Base-by-base conservation (phyloP, 2,113 vertebrate genomes). In the Rallus limicola region DNA sequence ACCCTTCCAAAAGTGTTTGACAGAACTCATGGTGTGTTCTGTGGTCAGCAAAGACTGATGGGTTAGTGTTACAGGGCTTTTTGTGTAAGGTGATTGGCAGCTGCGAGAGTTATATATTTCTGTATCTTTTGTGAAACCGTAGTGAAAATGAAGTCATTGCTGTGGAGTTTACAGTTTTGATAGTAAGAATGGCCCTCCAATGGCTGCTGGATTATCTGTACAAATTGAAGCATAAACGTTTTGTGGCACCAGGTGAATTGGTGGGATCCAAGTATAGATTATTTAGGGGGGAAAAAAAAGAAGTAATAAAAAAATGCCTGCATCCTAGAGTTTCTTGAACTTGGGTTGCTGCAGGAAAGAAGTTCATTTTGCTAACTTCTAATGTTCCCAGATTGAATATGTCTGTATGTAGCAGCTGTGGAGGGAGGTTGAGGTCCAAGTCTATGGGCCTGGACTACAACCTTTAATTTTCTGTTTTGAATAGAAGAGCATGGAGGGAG, bases 131-230 rank as follows among this genome's bases (percentile, higher is more conserved):
- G 85, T 95, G 78, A 95, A 93, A 67, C 70, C 36, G 59, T 88
- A 72, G 72, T 92, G 92, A 93, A 95, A 92, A 89, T 89, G 50
- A 95, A 96, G 88, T 70, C 90, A 9, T 91, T 19, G 23, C 79
- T 77, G 33, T 87, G 93, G 92, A 95, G 60, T 52, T 95, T 94
- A 63, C 18, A 31, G 70, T 86, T 97, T 85, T 97, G 80, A 84
- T 64, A 87, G 42, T 86, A 70, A 82, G 89, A 97, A 88, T 38
- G 92, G 68, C 56, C 92, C 26, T 94, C 82, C 17, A 15, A 46
- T 33, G 60, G n/a, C 82, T 93, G 58, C 77, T 95, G n/a, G 36
- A 11, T 93, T 96, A 85, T 86, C 93, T 53, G 24, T 89, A 28
- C 87, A 85, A 92, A 79, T 81, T 58, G 64, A 96, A 96, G 48